Evolutionary conservation across 2,888 invertebrate genomes (phyloP).

Genomic region (Lagria hirta): DNA sequence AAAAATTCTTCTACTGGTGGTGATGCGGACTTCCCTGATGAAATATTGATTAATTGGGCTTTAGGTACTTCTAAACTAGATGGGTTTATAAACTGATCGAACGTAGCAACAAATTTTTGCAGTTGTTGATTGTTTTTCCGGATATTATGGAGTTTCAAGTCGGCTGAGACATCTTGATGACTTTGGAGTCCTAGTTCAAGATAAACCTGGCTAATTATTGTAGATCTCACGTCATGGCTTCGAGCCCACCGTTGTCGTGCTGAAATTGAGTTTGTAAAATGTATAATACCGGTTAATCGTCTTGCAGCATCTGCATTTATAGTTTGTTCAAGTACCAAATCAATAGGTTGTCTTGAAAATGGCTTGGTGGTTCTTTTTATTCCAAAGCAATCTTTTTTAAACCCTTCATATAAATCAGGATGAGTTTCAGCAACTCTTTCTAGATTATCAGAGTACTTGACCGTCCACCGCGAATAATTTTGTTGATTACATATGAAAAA

Average conservation of each 20-base stretch:
- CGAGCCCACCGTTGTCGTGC: constrained; percentile 39
- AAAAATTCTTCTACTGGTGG: constrained; percentile 16
- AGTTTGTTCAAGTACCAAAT: constrained; percentile 44
- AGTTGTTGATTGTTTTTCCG: constrained; percentile 12
- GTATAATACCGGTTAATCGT: constrained; percentile 24
- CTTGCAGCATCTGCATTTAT: no score
- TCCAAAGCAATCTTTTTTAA: constrained; percentile 40
- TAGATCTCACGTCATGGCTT: constrained; percentile 18
- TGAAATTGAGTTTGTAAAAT: constrained; percentile 28
- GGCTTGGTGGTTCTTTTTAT: constrained; percentile 42
- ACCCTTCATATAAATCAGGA: constrained; percentile 35
- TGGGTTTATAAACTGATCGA: constrained; percentile 16
- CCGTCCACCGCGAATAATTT: constrained; percentile 44
- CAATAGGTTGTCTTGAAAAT: constrained; percentile 43
- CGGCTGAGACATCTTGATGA: neutral
- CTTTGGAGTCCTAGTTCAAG: neutral
- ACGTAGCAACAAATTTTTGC: constrained; percentile 17
- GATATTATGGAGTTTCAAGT: neutral
- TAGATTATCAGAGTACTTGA: constrained; percentile 38
- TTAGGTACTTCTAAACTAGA: constrained; percentile 9
- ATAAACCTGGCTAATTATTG: constrained; percentile 20
- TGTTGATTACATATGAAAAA: constrained; percentile 44
- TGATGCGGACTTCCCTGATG: constrained; percentile 11
- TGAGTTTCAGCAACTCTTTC: constrained; percentile 40
- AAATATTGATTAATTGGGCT: constrained; percentile 7